A percentile compares a stretch with the other conserved stretches of the same genome.
phyloP scores from a whole-genome alignment of 1,140 invertebrate species.

The Aphaenogaster rudis region DNA sequence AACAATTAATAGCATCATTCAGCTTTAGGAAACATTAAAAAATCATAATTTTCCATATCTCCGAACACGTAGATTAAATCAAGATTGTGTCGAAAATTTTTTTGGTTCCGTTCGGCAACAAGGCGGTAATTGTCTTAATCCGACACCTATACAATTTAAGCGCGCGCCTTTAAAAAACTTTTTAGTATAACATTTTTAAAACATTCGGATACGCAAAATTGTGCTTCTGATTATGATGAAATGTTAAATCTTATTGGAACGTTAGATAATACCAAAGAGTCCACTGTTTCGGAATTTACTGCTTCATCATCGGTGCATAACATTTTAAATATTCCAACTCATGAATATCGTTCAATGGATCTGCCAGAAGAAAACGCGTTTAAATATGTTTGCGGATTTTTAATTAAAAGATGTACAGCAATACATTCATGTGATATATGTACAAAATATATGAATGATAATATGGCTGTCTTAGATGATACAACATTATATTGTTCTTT shows the following conservation, averaged over 20 bases:
- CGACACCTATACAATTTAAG: neutral
- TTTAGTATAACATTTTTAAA: neutral
- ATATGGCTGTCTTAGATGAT: neutral
- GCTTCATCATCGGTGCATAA: neutral
- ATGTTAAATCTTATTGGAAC: neutral
- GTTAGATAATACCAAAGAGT: neutral
- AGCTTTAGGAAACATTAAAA: neutral
- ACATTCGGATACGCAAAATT: constrained; percentile 7
- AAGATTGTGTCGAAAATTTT: constrained; percentile 15
- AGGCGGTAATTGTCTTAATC: neutral
- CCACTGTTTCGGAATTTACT: neutral
- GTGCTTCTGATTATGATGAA: neutral
- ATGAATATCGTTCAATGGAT: neutral
- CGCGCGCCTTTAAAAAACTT: constrained; percentile 13
- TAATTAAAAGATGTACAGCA: neutral
- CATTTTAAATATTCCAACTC: neutral
- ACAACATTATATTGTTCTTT: constrained; percentile 1
- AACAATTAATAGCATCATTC: neutral
- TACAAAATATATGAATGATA: neutral
- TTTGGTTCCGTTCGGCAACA: neutral
- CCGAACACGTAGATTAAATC: neutral
- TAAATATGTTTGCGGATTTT: constrained; percentile 11
- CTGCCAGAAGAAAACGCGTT: constrained; percentile 22
- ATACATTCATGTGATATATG: neutral
- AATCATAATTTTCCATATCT: constrained; percentile 7